phyloP scores from a whole-genome alignment of 2,113 vertebrate species.

The Nansenia antarctica region DNA sequence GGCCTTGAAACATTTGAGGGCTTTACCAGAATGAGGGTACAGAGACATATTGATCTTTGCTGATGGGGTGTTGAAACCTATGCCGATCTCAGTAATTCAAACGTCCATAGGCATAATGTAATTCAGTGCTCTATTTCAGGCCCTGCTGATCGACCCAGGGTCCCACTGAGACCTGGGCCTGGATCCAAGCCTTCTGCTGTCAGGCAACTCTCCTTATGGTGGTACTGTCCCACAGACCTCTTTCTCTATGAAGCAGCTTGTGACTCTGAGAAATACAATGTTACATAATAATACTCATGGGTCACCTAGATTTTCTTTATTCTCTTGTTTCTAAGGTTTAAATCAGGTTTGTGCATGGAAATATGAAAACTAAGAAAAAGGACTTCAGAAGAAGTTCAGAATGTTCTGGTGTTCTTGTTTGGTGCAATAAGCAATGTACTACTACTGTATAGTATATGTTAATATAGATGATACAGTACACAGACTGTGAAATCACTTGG shows the following conservation, averaged over 20 bases:
- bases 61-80: not conserved
- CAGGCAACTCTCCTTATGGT: slow-evolving; percentile 10
- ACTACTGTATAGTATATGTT: too few relatives aligned
- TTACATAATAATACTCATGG: not conserved
- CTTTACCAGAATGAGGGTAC: not conserved
- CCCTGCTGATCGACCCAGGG: slow-evolving; percentile 20
- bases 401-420: too few relatives aligned
- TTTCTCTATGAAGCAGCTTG: not conserved
- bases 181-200: slow-evolving; percentile 20
- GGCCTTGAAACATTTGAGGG: too few relatives aligned
- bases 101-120: slow-evolving; percentile 10
- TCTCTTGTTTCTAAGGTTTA: too few relatives aligned
- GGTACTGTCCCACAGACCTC: not conserved
- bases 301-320: not conserved
- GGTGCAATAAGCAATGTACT: too few relatives aligned
- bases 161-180: slow-evolving; percentile 4
- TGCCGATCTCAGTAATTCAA: slow-evolving; percentile 6
- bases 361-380: too few relatives aligned
- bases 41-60: not conserved
- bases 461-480: too few relatives aligned
- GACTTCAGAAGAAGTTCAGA: too few relatives aligned
- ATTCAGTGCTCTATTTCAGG: slow-evolving; percentile 47
- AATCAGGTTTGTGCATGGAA: too few relatives aligned
- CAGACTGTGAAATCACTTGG: too few relatives aligned
- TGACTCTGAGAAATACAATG: slow-evolving; percentile 7